Conservation (phyloP, 2,888 invertebrate species). For the Ommatoiulus sabulosus region DNA sequence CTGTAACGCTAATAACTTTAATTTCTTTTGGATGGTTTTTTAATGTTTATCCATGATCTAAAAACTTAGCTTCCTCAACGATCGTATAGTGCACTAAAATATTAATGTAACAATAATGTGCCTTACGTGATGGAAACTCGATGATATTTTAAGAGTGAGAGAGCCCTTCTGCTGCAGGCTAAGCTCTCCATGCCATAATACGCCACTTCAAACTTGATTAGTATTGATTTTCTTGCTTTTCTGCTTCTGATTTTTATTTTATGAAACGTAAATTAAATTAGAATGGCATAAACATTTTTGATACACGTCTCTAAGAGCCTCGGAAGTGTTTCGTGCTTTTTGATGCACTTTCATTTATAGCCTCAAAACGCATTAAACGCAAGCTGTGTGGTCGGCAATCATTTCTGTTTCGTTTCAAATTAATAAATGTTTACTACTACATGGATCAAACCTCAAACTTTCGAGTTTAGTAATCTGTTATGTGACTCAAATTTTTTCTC, state of each 20-base stretch:
- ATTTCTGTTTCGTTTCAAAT: not conserved
- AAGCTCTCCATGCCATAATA: not conserved
- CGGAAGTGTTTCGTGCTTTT: not conserved
- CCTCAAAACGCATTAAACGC: not conserved
- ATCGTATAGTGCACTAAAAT: not conserved
- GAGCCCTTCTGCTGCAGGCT: not conserved
- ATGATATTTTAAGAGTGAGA: constrained; percentile 17
- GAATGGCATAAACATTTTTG: constrained; percentile 23
- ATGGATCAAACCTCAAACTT: not conserved
- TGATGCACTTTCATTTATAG: not conserved
- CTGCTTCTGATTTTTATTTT: constrained; percentile 35
- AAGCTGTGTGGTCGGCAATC: constrained; percentile 23
- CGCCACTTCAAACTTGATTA: constrained; percentile 4
- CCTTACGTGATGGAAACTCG: not conserved
- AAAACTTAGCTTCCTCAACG: not conserved
- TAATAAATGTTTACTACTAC: not conserved
- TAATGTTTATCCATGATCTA: not conserved
- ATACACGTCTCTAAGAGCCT: not conserved
- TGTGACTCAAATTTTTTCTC: not conserved
- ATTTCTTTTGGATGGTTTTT: not conserved
- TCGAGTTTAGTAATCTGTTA: not conserved
- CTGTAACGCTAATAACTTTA: not conserved
- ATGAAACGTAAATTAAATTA: constrained; percentile 23
- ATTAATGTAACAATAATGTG: not conserved
- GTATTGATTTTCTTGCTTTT: constrained; percentile 30